Conservation (phyloP, 2,797 vertebrate species). For the Crenuchus spilurus region DNA sequence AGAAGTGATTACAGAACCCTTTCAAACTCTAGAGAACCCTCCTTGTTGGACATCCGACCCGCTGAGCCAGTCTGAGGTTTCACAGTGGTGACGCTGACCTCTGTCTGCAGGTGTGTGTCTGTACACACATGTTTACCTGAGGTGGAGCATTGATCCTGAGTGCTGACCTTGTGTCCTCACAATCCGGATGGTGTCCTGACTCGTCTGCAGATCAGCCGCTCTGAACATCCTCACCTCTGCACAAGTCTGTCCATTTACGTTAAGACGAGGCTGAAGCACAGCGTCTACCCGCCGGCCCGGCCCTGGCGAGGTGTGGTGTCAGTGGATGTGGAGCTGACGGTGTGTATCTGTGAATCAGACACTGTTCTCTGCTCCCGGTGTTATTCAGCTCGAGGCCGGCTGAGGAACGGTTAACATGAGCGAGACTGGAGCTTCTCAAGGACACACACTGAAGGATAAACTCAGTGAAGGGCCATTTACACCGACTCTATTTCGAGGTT, state of each 20-base stretch:
- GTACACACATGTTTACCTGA: constrained; percentile 13
- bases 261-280: constrained; percentile 39
- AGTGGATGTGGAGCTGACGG: constrained; percentile 36
- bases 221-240: constrained; percentile 1
- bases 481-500: not conserved
- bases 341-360: constrained; percentile 31
- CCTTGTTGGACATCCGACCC: not conserved
- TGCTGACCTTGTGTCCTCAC: not conserved
- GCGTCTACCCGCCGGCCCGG: constrained; percentile 52
- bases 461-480: not conserved
- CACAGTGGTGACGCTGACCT: not conserved
- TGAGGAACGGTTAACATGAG: not conserved
- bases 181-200: not conserved
- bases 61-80: not conserved
- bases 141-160: constrained; percentile 1
- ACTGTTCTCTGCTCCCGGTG: not conserved
- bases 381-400: not conserved
- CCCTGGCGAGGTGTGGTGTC: constrained; percentile 55
- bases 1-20: not conserved
- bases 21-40: not conserved
- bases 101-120: constrained; percentile 1
- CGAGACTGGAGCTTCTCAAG: not conserved
- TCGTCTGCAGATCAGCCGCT: not conserved
- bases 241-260: constrained; percentile 18
- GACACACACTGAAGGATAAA: not conserved